Conservation (phyloP, 2,113 vertebrate species). For the Anser cygnoides region DNA sequence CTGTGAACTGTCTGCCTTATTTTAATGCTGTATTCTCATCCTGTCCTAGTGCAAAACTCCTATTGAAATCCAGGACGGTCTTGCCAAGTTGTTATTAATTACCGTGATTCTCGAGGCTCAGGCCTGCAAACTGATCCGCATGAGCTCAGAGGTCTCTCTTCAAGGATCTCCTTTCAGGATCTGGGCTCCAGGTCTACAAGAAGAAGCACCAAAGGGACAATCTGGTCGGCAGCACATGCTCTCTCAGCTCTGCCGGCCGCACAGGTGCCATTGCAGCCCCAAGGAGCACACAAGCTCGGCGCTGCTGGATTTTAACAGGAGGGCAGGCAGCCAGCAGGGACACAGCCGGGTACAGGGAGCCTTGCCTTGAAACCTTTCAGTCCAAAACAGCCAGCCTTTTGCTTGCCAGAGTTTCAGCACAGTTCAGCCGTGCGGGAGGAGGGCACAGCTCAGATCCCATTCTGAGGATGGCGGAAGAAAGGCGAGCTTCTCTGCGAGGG, state of each 20-base stretch:
- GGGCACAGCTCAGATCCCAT: neutral
- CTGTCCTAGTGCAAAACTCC: slow-evolving; percentile 42
- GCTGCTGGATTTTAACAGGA: neutral
- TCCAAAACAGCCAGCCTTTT: slow-evolving; percentile 41
- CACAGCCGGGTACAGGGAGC: neutral
- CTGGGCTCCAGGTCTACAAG: neutral
- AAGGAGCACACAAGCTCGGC: neutral
- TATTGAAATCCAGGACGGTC: slow-evolving; percentile 2
- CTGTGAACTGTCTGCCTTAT: slow-evolving; percentile 68
- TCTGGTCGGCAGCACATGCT: neutral
- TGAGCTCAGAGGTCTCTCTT: slow-evolving; percentile 51
- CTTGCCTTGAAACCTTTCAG: neutral
- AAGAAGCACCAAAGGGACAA: neutral
- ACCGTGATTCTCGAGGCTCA: slow-evolving; percentile 33
- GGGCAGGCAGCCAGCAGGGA: neutral
- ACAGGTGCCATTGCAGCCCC: neutral
- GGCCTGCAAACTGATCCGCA: slow-evolving; percentile 54
- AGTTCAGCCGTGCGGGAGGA: neutral
- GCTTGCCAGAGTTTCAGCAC: neutral
- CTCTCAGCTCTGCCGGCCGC: neutral
- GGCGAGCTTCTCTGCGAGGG: neutral
- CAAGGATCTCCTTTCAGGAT: slow-evolving; percentile 37
- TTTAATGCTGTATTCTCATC: slow-evolving; percentile 62
- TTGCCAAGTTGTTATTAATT: slow-evolving; percentile 68
- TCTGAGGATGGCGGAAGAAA: neutral